Evolutionary conservation across 2,888 invertebrate genomes (phyloP), one percentile per base, ranked within the genome.

Genomic region (Prosopocoilus inquinatus): DNA sequence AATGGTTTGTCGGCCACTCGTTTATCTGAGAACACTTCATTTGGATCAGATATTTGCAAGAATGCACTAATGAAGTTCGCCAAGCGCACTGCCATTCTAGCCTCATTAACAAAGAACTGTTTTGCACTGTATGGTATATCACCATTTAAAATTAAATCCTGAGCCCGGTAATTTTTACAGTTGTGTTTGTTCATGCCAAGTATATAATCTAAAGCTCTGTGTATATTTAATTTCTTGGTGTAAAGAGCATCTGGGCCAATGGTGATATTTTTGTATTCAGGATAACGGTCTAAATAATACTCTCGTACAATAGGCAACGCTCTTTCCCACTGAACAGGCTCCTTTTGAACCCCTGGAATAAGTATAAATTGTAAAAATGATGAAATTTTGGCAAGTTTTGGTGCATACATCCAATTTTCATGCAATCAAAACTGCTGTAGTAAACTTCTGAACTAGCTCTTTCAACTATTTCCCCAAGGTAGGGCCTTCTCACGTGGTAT

Each of bases 41-140:
- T 83, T 0, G 94, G 91, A 76, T 95, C 92, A 2, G 91, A 91
- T 72, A 88, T 88, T 83, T 97, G 96, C 64, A 96, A 78, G 76
- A 96, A 98, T 38, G 93, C 91, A 72, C 95, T 95, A 63, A 97
- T 90, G 75, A 98, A 98, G 76, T 98, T 96, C 0, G 97, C 92
- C 49, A 97, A 79, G 46, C 97, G 84, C n/a, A 96, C 83, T 2
- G 97, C 98, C 89, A 95, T 95, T 75, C 94, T 90, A 0, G 96
- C 97, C 79, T 98, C 95, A 70, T 95, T 95, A 71, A 91, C 89
- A 70, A 94, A 94, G 75, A 93, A 95, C 59, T 90, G 88, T 66
- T 93, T 87, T 0, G 91, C 90, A 0, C 95, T 96, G 71, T 80
- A 94, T 35, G 88, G 88, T 45, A 94, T 86, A 74, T 96, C 96